Evolutionary conservation across 2,113 vertebrate genomes (phyloP).

Genomic region (Calonectris borealis): DNA sequence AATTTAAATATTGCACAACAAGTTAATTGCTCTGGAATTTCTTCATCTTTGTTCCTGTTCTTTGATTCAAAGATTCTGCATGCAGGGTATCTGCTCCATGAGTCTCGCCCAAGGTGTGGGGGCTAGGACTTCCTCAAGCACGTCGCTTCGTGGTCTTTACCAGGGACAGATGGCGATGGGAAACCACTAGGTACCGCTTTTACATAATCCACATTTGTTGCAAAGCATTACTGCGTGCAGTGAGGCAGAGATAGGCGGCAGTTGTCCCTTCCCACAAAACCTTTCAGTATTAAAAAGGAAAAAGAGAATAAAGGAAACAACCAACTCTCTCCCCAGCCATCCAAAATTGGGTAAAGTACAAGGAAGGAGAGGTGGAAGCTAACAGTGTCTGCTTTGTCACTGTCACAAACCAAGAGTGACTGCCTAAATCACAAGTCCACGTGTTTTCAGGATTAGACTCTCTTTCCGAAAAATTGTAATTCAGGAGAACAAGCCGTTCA

Average conservation of each 20-base stretch:
- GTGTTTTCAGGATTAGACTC: not conserved
- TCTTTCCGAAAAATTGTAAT: not conserved
- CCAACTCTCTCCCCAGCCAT: not conserved
- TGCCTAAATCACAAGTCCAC: not conserved
- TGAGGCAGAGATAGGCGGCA: not conserved
- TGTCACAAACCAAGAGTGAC: not conserved
- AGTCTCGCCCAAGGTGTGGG: not conserved
- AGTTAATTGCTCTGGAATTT: conserved; percentile 63
- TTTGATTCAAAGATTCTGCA: conserved; percentile 17
- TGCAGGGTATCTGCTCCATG: not conserved
- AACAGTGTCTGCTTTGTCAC: not conserved
- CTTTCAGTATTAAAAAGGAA: not conserved
- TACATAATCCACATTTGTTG: accelerated
- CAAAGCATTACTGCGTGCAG: not conserved
- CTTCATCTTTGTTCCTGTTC: conserved; percentile 53
- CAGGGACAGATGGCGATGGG: not conserved
- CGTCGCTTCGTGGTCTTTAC: accelerated
- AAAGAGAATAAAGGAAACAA: not conserved
- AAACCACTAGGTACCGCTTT: not conserved
- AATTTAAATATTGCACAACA: conserved; percentile 68
- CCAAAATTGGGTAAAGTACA: not conserved
- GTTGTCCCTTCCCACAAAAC: not conserved
- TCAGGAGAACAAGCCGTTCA: not conserved
- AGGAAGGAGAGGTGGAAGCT: not conserved
- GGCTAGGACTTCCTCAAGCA: not conserved